Evolutionary conservation across 2,797 vertebrate genomes (phyloP), one percentile per base, ranked within the genome.

Genomic region (Zenarchopterus dispar): DNA sequence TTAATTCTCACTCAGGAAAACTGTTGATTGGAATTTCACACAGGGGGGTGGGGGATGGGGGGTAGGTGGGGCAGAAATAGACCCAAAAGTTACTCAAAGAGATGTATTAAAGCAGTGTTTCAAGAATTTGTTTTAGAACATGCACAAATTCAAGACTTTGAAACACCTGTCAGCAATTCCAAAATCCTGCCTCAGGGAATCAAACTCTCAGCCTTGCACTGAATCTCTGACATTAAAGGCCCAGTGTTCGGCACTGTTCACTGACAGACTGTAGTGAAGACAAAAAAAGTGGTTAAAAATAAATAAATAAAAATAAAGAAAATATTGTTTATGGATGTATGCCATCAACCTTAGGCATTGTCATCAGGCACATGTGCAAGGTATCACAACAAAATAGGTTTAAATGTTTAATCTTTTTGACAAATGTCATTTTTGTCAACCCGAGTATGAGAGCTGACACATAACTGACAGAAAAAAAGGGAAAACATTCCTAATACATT

Each of bases 131-230:
- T 88, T 79, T 91, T 82, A 78, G 85, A 89, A 85, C 83, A 80
- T 79, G 64, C 82, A 79, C 81, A 87, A 91, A 90, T 89, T 87
- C 79, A 89, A 80, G 58, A 78, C 88, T 87, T 89, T 90, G 85
- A 90, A 88, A 89, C 82, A 85, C 73, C 84, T 88, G 88, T 85
- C 88, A 91, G 80, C 53, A 11, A 80, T 77, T 82, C 67, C 80
- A 67, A 89, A 81, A 77, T 80, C 77, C 79, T 68, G 87, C 89
- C 89, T 87, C 42, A 0, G 85, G 88, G 85, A 91, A 86, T 85
- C 80, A 85, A 85, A 88, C 81, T 85, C 75, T 75, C 68, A 53
- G 72, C 77, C 64, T 83, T 4, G 45, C 76, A 77, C 77, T 80
- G 81, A 59, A 65, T 78, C 66, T 63, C 65, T 89, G 82, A 82